Evolutionary conservation across 2,113 vertebrate species (phyloP).

Genomic region (Lamprologus ornatipinnis): DNA sequence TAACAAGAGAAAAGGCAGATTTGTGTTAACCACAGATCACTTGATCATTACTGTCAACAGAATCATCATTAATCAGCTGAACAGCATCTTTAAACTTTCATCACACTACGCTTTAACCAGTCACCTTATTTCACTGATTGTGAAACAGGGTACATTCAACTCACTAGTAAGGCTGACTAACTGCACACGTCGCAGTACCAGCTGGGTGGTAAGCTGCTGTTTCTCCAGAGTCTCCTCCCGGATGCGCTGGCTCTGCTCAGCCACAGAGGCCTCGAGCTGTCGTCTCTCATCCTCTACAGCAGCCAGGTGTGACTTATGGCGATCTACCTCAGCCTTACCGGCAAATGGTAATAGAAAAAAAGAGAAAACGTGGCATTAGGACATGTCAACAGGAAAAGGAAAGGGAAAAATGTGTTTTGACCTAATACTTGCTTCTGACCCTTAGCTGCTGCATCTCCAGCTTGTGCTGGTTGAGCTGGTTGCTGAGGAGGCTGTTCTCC

Average conservation of each 20-base stretch:
- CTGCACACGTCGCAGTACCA: constrained; percentile 56
- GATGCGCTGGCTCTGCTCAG: constrained; percentile 54
- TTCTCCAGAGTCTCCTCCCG: constrained; percentile 69
- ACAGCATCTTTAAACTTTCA: neutral
- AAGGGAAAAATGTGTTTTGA: neutral
- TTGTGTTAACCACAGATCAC: neutral
- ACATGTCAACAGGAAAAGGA: neutral
- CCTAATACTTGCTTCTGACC: constrained; percentile 50
- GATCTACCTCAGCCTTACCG: constrained; percentile 60
- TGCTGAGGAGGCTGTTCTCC: constrained; percentile 71
- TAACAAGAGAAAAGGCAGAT: neutral
- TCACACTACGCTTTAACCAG: neutral
- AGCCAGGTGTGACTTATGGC: constrained; percentile 61
- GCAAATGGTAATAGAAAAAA: neutral
- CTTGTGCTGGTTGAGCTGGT: constrained; percentile 67
- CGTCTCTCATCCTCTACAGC: constrained; percentile 67
- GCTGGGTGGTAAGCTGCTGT: constrained; percentile 64
- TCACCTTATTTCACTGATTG: neutral
- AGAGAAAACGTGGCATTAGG: neutral
- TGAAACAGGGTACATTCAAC: neutral
- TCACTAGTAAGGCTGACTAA: constrained; percentile 71
- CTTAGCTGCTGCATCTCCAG: constrained; percentile 70
- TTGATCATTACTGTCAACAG: neutral
- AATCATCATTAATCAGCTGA: neutral
- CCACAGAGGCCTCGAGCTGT: constrained; percentile 60